Percentiles rank a stretch among this genome's conserved stretches.
phyloP scores from a whole-genome alignment of 2,888 invertebrate species.

The Esperia sulphurella region DNA sequence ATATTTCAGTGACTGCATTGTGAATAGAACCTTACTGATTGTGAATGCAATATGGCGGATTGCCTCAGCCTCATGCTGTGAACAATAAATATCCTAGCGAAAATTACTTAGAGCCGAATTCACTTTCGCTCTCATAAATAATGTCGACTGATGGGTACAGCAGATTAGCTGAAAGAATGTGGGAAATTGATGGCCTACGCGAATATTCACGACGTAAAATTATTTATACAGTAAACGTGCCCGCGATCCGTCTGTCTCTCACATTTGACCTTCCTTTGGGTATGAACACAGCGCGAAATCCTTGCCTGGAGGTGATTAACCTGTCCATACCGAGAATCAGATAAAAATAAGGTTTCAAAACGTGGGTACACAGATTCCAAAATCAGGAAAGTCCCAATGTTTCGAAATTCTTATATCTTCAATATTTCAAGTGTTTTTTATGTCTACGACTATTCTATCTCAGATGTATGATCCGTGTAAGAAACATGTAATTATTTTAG shows the following conservation, averaged over 20 bases:
- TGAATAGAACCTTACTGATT: conserved; percentile 1
- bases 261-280: conserved; percentile 9
- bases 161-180: conserved; percentile 35
- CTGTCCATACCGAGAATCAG: no score
- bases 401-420: no score
- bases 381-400: no score
- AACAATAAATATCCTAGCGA: conserved; percentile 72
- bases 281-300: no score
- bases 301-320: no score
- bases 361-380: no score
- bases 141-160: conserved; percentile 33
- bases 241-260: conserved; percentile 2
- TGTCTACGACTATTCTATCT: not conserved
- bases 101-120: conserved; percentile 64
- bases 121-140: conserved; percentile 61
- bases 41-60: conserved; percentile 17
- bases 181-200: conserved; percentile 25
- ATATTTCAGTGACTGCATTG: no score
- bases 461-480: conserved; percentile 6
- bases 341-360: no score
- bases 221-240: conserved; percentile 11
- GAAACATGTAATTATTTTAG: conserved; percentile 26
- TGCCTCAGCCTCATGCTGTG: conserved; percentile 51
- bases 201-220: conserved; percentile 12
- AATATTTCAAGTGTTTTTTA: not conserved